Evolutionary conservation across 1,140 invertebrate species (phyloP), one percentile per base, ranked within the genome.

Genomic region (Neodiprion virginianus): DNA sequence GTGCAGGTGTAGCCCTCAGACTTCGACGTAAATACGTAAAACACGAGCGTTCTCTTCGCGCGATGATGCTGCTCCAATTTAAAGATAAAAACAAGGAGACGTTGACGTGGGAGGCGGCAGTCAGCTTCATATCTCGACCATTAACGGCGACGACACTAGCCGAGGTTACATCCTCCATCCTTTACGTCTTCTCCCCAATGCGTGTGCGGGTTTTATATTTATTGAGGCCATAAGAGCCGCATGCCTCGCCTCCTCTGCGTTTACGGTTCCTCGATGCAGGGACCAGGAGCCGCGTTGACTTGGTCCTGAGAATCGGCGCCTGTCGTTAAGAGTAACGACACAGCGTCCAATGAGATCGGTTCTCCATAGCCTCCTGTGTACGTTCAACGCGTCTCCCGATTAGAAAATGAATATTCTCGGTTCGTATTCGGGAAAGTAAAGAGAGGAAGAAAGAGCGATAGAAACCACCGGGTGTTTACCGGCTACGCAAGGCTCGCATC

Each of bases 281-380:
- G n/a, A 14, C 11, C 9, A n/a, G 23, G 8, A 14, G 70, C 23
- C 17, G 77, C 66, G 68, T 49, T 73, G 74, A 77, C 78, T 73
- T 79, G 79, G 82, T 81, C 79, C 77, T 78, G 81, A 83, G 79
- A 83, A 84, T 85, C 82, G 82, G 83, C 83, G 78, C 78, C 79
- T 77, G 79, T 84, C 82, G 82, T 85, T 85, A 85, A 81, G 82
- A 79, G 79, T 84, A 85, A 85, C 84, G 82, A 83, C 79, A 81
- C 81, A 73, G n/a, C 74, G 67, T 70, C 74, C 69, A 72, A 69
- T 70, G 72, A 53, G 70, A 28, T 49, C 53, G 71, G 28, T 65
- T 67, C 76, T 68, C 72, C 48, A 40, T 5, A 40, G 28, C 28
- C 28, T 40, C 28, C 28, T 40, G 28, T 1, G 28, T 40, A 40